Evolutionary conservation across 2,888 invertebrate species (phyloP).

Genomic region (Limulus polyphemus): DNA sequence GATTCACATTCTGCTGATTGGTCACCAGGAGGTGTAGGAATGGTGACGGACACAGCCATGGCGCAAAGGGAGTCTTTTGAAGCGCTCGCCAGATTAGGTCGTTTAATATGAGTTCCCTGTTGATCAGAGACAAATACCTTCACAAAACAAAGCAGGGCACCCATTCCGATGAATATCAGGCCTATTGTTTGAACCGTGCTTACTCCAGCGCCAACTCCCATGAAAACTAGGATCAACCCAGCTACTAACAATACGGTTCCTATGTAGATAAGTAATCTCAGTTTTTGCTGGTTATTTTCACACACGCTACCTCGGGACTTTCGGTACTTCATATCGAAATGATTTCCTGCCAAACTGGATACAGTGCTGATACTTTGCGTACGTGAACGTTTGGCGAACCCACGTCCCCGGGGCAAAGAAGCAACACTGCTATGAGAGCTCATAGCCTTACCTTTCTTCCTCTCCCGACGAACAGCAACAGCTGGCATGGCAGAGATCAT

Average conservation of each 20-base stretch:
- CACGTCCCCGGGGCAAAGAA: constrained; percentile 7
- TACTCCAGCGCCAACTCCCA: constrained; percentile 21
- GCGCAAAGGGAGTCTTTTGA: too few relatives aligned
- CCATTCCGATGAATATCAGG: constrained; percentile 22
- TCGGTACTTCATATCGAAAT: background rate
- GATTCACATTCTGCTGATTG: background rate
- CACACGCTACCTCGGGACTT: constrained; percentile 3
- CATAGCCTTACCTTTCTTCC: constrained; percentile 48
- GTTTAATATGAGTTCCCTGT: too few relatives aligned
- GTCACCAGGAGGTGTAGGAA: background rate
- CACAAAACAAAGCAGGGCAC: constrained; percentile 23
- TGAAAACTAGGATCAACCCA: constrained; percentile 22
- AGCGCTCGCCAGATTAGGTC: too few relatives aligned
- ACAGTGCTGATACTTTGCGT: constrained; percentile 18
- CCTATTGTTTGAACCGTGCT: constrained; percentile 21
- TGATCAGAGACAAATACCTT: constrained; percentile 17
- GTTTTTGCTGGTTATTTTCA: constrained; percentile 15
- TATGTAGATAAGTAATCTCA: constrained; percentile 23
- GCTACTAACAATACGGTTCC: constrained; percentile 23
- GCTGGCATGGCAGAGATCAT: constrained; percentile 82
- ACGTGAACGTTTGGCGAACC: background rate
- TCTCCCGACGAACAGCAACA: constrained; percentile 67
- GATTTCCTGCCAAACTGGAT: background rate
- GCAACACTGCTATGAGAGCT: constrained; percentile 20
- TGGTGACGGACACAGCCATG: background rate